Conservation (phyloP, 64 coral and sea anemone species). For the Porites australiensis region DNA sequence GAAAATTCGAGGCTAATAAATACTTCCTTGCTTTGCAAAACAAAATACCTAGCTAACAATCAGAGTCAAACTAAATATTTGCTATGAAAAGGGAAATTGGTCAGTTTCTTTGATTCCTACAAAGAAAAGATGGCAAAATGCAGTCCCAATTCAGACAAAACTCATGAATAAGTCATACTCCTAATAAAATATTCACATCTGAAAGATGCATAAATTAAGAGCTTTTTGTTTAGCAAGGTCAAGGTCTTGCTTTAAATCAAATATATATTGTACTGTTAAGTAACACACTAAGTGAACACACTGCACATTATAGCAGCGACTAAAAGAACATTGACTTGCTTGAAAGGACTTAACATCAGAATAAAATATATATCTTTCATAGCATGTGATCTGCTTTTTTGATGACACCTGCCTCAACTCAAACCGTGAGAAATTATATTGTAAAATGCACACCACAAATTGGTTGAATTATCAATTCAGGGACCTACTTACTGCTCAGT, state of each 20-base stretch:
- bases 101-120: background rate
- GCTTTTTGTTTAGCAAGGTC: slow-evolving; percentile 1
- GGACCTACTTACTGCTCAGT: too few relatives aligned
- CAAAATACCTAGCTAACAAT: background rate
- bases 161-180: slow-evolving; percentile 29
- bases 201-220: background rate
- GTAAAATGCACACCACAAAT: too few relatives aligned
- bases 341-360: too few relatives aligned
- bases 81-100: background rate
- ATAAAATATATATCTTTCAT: too few relatives aligned
- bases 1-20: background rate
- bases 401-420: too few relatives aligned
- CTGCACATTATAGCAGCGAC: too few relatives aligned
- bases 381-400: too few relatives aligned
- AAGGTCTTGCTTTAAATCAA: slow-evolving; percentile 22
- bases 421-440: too few relatives aligned
- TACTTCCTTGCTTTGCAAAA: background rate
- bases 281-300: background rate
- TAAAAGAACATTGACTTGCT: too few relatives aligned
- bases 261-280: background rate
- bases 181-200: background rate
- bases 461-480: too few relatives aligned
- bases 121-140: background rate
- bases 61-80: background rate
- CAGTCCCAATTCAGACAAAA: slow-evolving; percentile 26